Base-by-base conservation (phyloP, 1,140 invertebrate species). In the Tribolium castaneum region DNA sequence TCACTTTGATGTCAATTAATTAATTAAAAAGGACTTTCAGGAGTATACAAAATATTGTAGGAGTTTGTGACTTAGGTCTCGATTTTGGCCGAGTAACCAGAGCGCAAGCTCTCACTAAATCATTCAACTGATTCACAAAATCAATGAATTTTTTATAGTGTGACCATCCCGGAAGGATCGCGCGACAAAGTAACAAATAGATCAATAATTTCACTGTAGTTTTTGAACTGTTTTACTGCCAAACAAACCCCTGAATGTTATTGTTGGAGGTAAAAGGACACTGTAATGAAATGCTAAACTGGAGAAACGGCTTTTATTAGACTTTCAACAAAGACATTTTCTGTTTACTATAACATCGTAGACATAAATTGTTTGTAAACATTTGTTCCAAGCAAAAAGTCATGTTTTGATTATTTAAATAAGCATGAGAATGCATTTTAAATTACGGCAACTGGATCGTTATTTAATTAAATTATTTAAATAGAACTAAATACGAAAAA, bases 141-240 rank as follows among this genome's bases (percentile, higher is more conserved):
- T 35, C 25, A 66, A 66, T 66, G 59, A 66, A 66, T 66, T 66
- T 66, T 66, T 66, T 66, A 66, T 66, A 66, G 59, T 66, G 59
- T 66, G 59, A 66, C 59, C 59, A 66, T 66, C 59, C 59, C 59
- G 25, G 14, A 66, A 66, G 59, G 59, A 66, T 66, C 59, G 30
- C 59, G 12, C 10, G 30, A 66, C 19, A 66, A 66, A 66, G 59
- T 66, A 66, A 35, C 59, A 66, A 66, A 66, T 66, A 66, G 30
- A 14, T 35, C 59, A 66, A 66, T 66, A 66, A 66, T 66, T 66
- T 66, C 25, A 35, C 13, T 66, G 25, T 39, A 39, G 59, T 34
- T 66, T 66, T 66, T 35, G 30, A 66, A 66, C n/a, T 14, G 25
- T 66, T 59, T 66, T 66, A 35, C 59, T 13, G 5, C 59, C 25